phyloP scores from a whole-genome alignment of 2,113 vertebrate genomes.

The Machaerirhynchus nigripectus region DNA sequence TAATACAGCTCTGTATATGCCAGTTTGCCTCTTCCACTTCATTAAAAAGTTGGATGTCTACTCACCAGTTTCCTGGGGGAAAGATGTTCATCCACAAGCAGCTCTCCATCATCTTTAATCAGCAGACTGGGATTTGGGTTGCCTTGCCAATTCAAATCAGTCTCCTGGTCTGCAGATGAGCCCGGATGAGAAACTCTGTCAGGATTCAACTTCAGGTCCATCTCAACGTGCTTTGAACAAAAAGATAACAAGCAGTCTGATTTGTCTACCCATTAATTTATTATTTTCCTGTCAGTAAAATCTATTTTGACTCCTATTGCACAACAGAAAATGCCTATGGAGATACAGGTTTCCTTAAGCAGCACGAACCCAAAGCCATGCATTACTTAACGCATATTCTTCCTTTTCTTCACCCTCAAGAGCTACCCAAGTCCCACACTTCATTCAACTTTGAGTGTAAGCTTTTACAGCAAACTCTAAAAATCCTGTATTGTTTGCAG shows the following conservation, averaged over 20 bases:
- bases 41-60: not conserved
- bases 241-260: not conserved
- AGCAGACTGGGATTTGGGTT: slow-evolving; percentile 76
- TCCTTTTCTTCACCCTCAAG: not conserved
- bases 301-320: not conserved
- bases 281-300: not conserved
- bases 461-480: not conserved
- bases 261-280: not conserved
- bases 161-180: slow-evolving; percentile 71
- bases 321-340: not conserved
- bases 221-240: slow-evolving; percentile 38
- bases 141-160: slow-evolving; percentile 75
- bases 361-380: not conserved
- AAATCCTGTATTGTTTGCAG: not conserved
- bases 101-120: slow-evolving; percentile 43
- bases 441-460: not conserved
- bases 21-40: not conserved
- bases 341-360: not conserved
- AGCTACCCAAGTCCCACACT: not conserved
- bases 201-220: slow-evolving; percentile 56
- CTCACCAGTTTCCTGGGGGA: slow-evolving; percentile 84
- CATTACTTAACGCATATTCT: rapidly evolving
- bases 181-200: not conserved
- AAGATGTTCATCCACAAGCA: slow-evolving; percentile 73
- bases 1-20: not conserved